A percentile compares a stretch with the other conserved stretches of the same genome.
Evolutionary conservation across 2,888 invertebrate species (phyloP).

Genomic region (Chrysolina oricalcia): DNA sequence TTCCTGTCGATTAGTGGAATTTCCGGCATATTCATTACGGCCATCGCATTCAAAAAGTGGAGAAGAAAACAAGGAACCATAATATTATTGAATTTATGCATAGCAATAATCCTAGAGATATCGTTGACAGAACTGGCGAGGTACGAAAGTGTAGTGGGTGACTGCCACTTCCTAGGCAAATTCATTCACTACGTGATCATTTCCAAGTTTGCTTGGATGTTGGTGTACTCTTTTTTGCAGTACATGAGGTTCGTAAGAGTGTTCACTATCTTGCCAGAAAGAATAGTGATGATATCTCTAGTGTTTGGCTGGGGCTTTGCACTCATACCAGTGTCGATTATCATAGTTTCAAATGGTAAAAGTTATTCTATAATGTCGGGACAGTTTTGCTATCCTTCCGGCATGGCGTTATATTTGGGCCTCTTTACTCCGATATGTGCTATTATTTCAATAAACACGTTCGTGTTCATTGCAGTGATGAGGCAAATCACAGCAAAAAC

Average conservation of each 20-base stretch:
- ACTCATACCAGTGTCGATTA: conserved; percentile 73
- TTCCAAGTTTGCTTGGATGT: conserved; percentile 83
- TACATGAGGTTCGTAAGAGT: conserved; percentile 80
- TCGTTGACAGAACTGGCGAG: conserved; percentile 61
- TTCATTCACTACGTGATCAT: conserved; percentile 79
- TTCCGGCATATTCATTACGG: conserved; percentile 73
- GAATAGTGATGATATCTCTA: conserved; percentile 77
- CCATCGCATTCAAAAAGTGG: conserved; percentile 75
- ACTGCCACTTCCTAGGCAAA: conserved; percentile 76
- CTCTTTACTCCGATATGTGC: conserved; percentile 74
- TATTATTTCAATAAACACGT: conserved; percentile 75
- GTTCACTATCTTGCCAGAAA: conserved; percentile 75
- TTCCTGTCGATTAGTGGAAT: conserved; percentile 74
- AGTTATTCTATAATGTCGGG: conserved; percentile 72
- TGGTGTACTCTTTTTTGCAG: conserved; percentile 80
- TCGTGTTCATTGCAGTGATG: conserved; percentile 76
- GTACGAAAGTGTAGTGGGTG: conserved; percentile 23
- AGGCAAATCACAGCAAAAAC: conserved; percentile 71
- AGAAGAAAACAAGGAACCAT: conserved; percentile 77
- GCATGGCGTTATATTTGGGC: conserved; percentile 74
- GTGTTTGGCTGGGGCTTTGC: conserved; percentile 79
- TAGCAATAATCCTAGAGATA: conserved; percentile 73
- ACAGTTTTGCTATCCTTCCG: conserved; percentile 75
- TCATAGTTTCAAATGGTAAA: conserved; percentile 71
- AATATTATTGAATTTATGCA: conserved; percentile 76